Percentiles rank a stretch among this genome's conserved stretches.
These are phyloP conservation scores for Cotesia chilonis DNA, from an alignment of 1,140 invertebrate species.

Conservation along the genomic window DNA sequence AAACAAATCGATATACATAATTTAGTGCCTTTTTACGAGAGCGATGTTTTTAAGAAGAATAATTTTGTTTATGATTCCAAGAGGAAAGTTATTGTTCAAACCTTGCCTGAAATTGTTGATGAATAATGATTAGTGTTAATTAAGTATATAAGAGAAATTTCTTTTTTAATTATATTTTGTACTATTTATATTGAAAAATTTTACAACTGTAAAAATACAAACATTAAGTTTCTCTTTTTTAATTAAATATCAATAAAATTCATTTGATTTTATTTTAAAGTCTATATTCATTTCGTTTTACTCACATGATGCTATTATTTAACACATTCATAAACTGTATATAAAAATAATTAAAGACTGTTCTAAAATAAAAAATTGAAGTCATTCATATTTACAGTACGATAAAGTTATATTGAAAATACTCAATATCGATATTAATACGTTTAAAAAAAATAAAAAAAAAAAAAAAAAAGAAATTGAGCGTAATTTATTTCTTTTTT, in stretches of 20 bases:
- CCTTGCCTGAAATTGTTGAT: constrained; percentile 69
- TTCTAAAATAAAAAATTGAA: too few relatives aligned
- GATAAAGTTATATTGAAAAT: too few relatives aligned
- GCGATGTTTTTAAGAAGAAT: constrained; percentile 90
- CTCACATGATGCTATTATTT: neutral
- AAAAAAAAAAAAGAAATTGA: neutral
- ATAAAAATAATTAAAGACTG: neutral
- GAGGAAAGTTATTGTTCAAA: constrained; percentile 86
- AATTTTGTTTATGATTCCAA: constrained; percentile 87
- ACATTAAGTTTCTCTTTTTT: neutral
- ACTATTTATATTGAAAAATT: constrained; percentile 21
- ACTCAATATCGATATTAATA: neutral
- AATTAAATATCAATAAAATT: neutral
- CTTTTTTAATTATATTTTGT: constrained; percentile 32
- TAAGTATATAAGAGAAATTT: neutral
- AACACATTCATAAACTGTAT: constrained; percentile 1
- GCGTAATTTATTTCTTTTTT: constrained; percentile 21
- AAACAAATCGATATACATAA: constrained; percentile 92
- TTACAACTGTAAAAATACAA: neutral
- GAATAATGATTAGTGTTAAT: constrained; percentile 40
- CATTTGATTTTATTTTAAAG: neutral
- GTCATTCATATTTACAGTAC: constrained; percentile 8
- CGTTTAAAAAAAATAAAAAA: neutral
- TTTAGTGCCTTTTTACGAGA: constrained; percentile 91
- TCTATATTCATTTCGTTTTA: neutral